Evolutionary conservation across 2,888 invertebrate genomes (phyloP).

Genomic region (Acanthococcus lagerstroemiae): DNA sequence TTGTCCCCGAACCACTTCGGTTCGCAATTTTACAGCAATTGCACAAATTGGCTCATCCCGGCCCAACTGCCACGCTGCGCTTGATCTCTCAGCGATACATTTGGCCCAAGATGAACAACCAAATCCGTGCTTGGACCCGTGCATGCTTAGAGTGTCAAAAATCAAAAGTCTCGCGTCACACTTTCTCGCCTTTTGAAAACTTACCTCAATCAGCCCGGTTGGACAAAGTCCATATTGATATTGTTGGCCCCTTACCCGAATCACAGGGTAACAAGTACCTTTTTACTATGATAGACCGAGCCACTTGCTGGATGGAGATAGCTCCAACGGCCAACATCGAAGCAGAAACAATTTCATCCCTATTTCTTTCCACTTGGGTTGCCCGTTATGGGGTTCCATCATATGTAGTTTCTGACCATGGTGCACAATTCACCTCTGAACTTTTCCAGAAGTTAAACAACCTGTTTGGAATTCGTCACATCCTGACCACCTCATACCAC

Average conservation of each 20-base stretch:
- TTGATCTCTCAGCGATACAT: conserved; percentile 33
- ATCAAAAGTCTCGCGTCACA: conserved; percentile 38
- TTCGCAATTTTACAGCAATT: too few relatives aligned
- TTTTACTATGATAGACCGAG: too few relatives aligned
- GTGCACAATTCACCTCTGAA: not conserved
- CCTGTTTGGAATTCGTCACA: not conserved
- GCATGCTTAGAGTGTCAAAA: conserved; percentile 39
- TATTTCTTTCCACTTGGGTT: not conserved
- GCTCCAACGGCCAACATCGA: conserved; percentile 40
- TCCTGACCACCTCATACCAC: not conserved
- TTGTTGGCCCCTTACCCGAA: too few relatives aligned
- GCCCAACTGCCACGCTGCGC: conserved; percentile 30
- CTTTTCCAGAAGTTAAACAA: not conserved
- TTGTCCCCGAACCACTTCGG: too few relatives aligned
- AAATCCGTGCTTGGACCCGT: conserved; percentile 38
- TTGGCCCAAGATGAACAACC: too few relatives aligned
- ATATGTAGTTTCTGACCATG: not conserved
- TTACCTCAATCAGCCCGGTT: conserved; percentile 37
- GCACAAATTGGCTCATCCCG: too few relatives aligned
- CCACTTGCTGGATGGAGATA: conserved; percentile 41
- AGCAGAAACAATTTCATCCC: conserved; percentile 38
- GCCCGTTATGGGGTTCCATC: not conserved
- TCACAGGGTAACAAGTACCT: conserved; percentile 40
- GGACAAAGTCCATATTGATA: too few relatives aligned
- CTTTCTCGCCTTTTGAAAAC: too few relatives aligned